Evolutionary conservation across 2,113 vertebrate genomes (phyloP), one percentile per base, ranked within the genome.

Genomic region (Corynorhinus townsendii): DNA sequence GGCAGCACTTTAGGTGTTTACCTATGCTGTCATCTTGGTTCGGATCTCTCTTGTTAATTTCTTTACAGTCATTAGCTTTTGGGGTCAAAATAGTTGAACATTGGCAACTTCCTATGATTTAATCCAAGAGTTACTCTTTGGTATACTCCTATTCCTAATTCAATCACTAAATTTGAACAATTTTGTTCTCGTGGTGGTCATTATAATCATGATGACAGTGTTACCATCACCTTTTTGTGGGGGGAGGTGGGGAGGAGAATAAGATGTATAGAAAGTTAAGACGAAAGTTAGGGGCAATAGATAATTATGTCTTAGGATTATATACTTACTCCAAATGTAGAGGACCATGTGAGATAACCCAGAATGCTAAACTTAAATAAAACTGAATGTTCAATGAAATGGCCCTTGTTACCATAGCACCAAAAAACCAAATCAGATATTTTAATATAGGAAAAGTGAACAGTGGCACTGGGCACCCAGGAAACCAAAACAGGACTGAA

Each of bases 41-140:
- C n/a, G n/a, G n/a, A n/a, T n/a, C n/a, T n/a, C n/a, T 79, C 64
- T 33, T 62, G 82, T 52, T 90, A 76, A n/a, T 19, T 94, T 94
- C 64, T 94, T 90, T 35, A 85, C 1, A 82, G 24, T 35, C 69
- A 45, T 76, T 20, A 38, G 43, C 14, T 52, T 82, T 86, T 75
- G 19, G 80, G 56, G 43, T 35, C 2, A 56, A 80, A 87, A 86
- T 56, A 35, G 14, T 22, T 81, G 10, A 38, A 86, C 3, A 5
- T 45, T 66, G 47, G 73, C 11, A 81, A 79, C 66, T 92, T 89
- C 62, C 45, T 81, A 43, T n/a, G 69, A 79, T 33, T 54, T 69
- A 52, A 80, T 43, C 26, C 43, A 62, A 35, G 26, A 85, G 24
- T 81, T 79, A 68, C 20, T 82, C 45, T 82, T 26, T 40, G 68